Evolutionary conservation across 2,888 invertebrate species (phyloP), one percentile per base, ranked within the genome.

Genomic region (Archips crataeganus): DNA sequence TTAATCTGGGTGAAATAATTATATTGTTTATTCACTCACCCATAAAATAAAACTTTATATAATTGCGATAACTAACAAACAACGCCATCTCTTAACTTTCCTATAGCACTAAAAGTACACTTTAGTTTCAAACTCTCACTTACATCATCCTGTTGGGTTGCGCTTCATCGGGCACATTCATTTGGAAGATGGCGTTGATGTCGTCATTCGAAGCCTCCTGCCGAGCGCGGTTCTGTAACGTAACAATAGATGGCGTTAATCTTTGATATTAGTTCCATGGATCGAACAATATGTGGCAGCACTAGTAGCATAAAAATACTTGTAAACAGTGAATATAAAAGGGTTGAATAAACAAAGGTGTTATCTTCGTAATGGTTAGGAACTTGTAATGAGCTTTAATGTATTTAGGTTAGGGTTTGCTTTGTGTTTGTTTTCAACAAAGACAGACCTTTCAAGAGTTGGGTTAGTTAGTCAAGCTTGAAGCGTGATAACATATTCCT

Each of bases 101-200:
- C n/a, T 36, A 36, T 15, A 54, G 15, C 42, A 71, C 15, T 42
- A 51, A 61, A 61, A 51, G n/a, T 3, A 15, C 32, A 32, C 2
- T 39, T 5, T 1, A 42, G 39, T 15, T 39, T 57, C 15, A 59
- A 63, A 10, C 9, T 8, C 4, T 15, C 2, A 80, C 90, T 89
- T 76, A 92, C 92, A 80, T 77, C 23, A 85, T 77, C 71, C 81
- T 86, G 80, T 85, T 85, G 11, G 81, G 77, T 13, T 83, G 80
- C 36, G 84, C 73, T 11, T 90, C 85, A 32, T 87, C 88, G 76
- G 81, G 79, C 32, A 83, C 77, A 6, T 86, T 86, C 81, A 84
- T 79, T 76, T 85, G 89, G 66, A 86, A 94, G 86, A 92, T 88
- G 86, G 90, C 89, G 82, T 79, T 85, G 73, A 87, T 78, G 68